Percentiles rank a stretch among this genome's conserved stretches.
These are phyloP conservation scores for Paraescarpia echinospica DNA, from an alignment of 1,140 invertebrate genomes.

Conservation along the genomic window DNA sequence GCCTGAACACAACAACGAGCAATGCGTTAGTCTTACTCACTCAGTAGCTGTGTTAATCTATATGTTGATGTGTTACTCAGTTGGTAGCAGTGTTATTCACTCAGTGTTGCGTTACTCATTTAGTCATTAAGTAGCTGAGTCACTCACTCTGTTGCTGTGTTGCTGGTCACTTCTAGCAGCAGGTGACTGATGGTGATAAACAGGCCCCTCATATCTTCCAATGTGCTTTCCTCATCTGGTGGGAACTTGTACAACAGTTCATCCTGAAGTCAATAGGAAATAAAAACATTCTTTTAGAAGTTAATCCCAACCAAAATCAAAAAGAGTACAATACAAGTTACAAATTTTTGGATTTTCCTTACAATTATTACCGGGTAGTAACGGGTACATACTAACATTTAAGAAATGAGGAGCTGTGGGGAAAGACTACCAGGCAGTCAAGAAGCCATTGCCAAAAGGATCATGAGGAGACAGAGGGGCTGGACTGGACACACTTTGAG, in stretches of 20 bases:
- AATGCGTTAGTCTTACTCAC: neutral
- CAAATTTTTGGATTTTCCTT: neutral
- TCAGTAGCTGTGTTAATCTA: neutral
- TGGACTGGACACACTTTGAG: too few species aligned
- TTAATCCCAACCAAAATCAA: neutral
- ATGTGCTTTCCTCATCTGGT: neutral
- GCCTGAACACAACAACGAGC: too few species aligned
- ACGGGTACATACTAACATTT: too few species aligned
- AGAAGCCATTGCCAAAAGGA: too few species aligned
- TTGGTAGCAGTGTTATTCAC: neutral
- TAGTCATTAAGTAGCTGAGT: neutral
- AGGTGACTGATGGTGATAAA: constrained; percentile 55
- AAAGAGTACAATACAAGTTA: neutral
- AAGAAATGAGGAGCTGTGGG: too few species aligned
- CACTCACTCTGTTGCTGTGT: constrained; percentile 23
- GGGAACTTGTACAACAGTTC: neutral
- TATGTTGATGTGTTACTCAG: neutral
- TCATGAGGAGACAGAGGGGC: too few species aligned
- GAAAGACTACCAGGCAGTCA: too few species aligned
- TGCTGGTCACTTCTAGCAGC: constrained; percentile 47
- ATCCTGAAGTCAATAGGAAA: neutral
- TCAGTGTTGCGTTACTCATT: neutral
- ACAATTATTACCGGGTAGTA: neutral
- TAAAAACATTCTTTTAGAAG: neutral
- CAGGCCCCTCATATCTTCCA: constrained; percentile 51